Percentiles rank a stretch among this genome's conserved stretches.
Evolutionary conservation across 1,140 invertebrate genomes (phyloP).

Genomic region (Chrysomallon squamiferum): DNA sequence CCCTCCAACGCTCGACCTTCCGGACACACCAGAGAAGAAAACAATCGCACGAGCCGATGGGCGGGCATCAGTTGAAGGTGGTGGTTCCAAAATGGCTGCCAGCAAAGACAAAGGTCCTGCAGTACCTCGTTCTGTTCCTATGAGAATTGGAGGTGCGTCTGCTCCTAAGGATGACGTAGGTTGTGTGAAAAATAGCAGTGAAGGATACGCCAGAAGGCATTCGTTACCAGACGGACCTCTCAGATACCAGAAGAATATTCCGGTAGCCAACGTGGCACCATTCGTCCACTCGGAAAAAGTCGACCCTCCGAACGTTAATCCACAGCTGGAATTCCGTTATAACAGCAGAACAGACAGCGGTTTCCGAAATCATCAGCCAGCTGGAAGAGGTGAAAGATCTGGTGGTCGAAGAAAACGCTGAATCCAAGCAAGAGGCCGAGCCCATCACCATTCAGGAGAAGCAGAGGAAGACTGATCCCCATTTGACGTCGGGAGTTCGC

Average conservation of each 20-base stretch:
- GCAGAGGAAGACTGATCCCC: too few species aligned
- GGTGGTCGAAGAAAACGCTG: not conserved
- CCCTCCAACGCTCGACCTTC: conserved; percentile 39
- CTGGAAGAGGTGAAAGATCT: not conserved
- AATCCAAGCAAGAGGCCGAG: too few species aligned
- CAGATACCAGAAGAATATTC: conserved; percentile 44
- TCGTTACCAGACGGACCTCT: conserved; percentile 27
- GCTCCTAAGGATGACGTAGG: not conserved
- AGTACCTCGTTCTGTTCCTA: not conserved
- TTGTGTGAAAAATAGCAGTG: not conserved
- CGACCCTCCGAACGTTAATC: not conserved
- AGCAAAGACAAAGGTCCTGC: not conserved
- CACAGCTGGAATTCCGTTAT: too few species aligned
- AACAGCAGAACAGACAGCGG: not conserved
- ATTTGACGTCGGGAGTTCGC: too few species aligned
- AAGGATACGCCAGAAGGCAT: conserved; percentile 19
- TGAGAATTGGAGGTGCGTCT: too few species aligned
- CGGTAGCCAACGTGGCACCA: conserved; percentile 51
- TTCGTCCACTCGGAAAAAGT: conserved; percentile 39
- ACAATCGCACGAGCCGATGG: not conserved
- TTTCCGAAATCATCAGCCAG: not conserved
- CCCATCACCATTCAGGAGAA: too few species aligned
- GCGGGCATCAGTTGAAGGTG: not conserved
- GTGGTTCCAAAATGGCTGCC: not conserved
- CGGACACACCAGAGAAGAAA: conserved; percentile 7